Evolutionary conservation across 2,888 invertebrate genomes (phyloP).

Genomic region (Calameuta pallipes): DNA sequence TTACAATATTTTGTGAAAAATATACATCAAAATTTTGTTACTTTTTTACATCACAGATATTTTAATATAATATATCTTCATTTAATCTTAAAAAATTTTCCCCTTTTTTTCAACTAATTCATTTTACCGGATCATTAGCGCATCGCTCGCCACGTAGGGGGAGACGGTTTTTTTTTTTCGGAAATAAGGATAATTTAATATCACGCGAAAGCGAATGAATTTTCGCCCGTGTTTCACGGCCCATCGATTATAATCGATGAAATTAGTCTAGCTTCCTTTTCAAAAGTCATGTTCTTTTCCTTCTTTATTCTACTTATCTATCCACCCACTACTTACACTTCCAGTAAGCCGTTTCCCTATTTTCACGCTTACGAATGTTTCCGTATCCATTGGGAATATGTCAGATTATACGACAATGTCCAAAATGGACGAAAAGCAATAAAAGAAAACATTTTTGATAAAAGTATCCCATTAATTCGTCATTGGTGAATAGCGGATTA

Average conservation of each 20-base stretch:
- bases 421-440: neutral
- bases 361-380: neutral
- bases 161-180: slow-evolving; percentile 29
- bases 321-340: neutral
- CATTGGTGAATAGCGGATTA: neutral
- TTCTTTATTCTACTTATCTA: neutral
- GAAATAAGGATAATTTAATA: neutral
- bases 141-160: slow-evolving; percentile 51
- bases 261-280: neutral
- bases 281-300: neutral
- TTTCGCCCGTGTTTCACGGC: neutral
- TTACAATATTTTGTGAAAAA: slow-evolving; percentile 67
- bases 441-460: neutral
- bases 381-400: neutral
- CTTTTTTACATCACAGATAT: slow-evolving; percentile 67
- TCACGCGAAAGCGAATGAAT: neutral
- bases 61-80: slow-evolving; percentile 66
- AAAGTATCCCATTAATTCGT: neutral
- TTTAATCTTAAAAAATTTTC: slow-evolving; percentile 61
- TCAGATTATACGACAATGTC: neutral
- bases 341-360: neutral
- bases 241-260: neutral
- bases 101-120: slow-evolving; percentile 43
- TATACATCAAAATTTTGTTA: slow-evolving; percentile 67
- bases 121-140: slow-evolving; percentile 50